Base-by-base conservation (phyloP, 53 echinoderm and acorn worm species). In the Actinopyga echinites region DNA sequence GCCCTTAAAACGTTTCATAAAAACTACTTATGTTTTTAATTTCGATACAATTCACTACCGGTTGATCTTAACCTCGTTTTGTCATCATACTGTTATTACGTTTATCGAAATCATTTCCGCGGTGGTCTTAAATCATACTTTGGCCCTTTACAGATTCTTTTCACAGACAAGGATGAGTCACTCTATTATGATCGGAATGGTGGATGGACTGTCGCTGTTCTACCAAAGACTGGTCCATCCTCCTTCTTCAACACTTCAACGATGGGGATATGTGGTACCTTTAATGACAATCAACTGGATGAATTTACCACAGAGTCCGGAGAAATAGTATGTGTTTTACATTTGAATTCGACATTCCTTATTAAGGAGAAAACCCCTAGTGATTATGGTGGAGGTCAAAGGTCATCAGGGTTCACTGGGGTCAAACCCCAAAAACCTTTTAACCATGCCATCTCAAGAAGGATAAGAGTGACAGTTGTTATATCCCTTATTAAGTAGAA, bases 201-300 rank as follows among this genome's bases (percentile, higher is more conserved):
- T 11, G 71, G 71, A 3, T 71, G 71, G 71, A 15, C 37, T 21
- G 45, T 36, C 28, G 28, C 40, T 2, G n/a, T 26, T 71, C 37
- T 71, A 23, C 43, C 71, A 5, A 42, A 40, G 15, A 42, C n/a
- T 42, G 45, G 44, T 5, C 21, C 44, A 6, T 20, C 1, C 20
- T 30, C 28, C 15, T 63, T 23, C 29, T 34, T n/a, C 68, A 33
- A 68, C 68, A 36, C 21, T 22, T 68, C 68, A 30, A 21, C 68
- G 15, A 20, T 12, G 3, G 71, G 71, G 21, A 5, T 71, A 5
- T 71, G 71, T 26, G 71, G 71, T 10, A 71, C 71, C 22, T 26
- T 42, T 24, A 71, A 71, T 15, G 71, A 42, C 71, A 71, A 71
- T 42, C 21, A 13, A 32, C 71, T 71, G 21, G 71, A 71, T 44